A percentile compares a stretch with the other conserved stretches of the same genome.
Evolutionary conservation across 2,888 invertebrate species (phyloP).

Genomic region (Eubasilissa splendida): DNA sequence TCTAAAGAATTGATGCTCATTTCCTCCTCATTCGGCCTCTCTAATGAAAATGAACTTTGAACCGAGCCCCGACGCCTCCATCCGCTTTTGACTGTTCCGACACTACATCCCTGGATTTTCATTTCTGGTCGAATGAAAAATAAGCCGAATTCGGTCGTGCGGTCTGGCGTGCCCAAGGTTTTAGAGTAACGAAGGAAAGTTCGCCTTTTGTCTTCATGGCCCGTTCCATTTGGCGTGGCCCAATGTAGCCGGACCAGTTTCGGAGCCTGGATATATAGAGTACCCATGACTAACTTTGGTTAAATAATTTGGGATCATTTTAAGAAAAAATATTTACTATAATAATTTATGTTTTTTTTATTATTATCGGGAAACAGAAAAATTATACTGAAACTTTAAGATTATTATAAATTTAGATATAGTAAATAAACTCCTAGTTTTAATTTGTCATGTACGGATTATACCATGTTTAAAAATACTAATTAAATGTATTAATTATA

Average conservation of each 20-base stretch:
- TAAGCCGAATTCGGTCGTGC: slow-evolving; percentile 17
- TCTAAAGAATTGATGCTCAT: slow-evolving; percentile 18
- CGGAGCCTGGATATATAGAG: too few species aligned
- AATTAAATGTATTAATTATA: too few species aligned
- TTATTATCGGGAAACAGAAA: too few species aligned
- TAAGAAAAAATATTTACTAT: too few species aligned
- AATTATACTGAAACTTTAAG: too few species aligned
- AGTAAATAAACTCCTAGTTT: too few species aligned
- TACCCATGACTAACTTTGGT: neutral
- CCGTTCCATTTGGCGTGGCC: neutral
- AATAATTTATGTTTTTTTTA: too few species aligned
- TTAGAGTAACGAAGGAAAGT: slow-evolving; percentile 39
- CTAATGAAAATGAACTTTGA: slow-evolving; percentile 29
- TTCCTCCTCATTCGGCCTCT: slow-evolving; percentile 19
- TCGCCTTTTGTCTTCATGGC: slow-evolving; percentile 42
- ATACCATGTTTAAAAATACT: too few species aligned
- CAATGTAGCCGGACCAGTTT: too few species aligned
- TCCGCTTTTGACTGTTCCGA: slow-evolving; percentile 11
- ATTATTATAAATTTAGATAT: too few species aligned
- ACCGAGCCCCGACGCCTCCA: slow-evolving; percentile 1
- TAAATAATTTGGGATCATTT: too few species aligned
- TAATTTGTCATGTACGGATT: too few species aligned
- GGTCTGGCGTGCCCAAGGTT: slow-evolving; percentile 3
- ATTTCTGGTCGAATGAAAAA: slow-evolving; percentile 22
- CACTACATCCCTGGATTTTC: slow-evolving; percentile 4